Percentiles rank a stretch among this genome's conserved stretches.
Evolutionary conservation across 64 coral and sea anemone species (phyloP).

Genomic region (Dendrophyllia cribrosa): DNA sequence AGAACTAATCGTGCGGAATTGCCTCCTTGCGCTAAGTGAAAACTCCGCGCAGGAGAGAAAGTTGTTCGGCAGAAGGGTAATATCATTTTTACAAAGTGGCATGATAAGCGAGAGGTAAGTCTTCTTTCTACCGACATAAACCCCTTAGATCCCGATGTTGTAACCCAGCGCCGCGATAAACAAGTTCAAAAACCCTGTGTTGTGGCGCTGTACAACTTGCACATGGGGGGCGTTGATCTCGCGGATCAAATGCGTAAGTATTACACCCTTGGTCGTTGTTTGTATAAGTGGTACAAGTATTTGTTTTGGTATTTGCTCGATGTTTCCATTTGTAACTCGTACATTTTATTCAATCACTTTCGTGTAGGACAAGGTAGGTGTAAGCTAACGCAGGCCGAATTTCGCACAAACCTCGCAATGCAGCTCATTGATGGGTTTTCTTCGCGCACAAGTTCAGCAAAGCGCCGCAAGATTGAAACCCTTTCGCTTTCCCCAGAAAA

Average conservation of each 20-base stretch:
- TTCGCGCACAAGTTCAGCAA: background rate
- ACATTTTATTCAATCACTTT: background rate
- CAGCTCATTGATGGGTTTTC: background rate
- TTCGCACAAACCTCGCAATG: background rate
- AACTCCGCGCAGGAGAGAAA: background rate
- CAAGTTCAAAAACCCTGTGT: constrained; percentile 36
- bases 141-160: constrained; percentile 2
- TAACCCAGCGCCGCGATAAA: background rate
- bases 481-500: background rate
- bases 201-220: constrained; percentile 24
- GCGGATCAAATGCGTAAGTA: constrained; percentile 47
- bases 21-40: constrained; percentile 31
- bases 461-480: background rate
- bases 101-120: constrained; percentile 51
- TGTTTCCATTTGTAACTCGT: constrained; percentile 3
- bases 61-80: constrained; percentile 17
- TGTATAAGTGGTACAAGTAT: constrained; percentile 48
- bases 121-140: constrained; percentile 26
- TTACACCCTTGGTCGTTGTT: constrained; percentile 13
- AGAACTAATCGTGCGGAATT: constrained; percentile 21
- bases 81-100: constrained; percentile 64
- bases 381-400: background rate
- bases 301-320: constrained; percentile 57
- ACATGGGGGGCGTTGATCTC: constrained; percentile 71
- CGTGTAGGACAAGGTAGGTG: too few species aligned